Base-by-base conservation (phyloP, 2,113 vertebrate species). In the Numenius arquata region DNA sequence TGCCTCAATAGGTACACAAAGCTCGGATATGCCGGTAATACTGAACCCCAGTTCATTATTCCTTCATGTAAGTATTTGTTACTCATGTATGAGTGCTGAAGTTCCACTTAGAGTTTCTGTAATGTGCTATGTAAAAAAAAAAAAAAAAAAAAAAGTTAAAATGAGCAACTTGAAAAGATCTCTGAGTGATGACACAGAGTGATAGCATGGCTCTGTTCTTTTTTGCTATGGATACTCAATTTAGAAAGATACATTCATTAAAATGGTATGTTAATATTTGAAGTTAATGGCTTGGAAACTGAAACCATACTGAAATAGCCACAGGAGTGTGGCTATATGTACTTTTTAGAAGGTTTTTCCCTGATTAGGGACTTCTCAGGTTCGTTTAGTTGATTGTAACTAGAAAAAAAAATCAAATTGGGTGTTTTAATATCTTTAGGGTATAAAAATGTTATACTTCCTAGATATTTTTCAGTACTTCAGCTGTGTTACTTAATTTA, bases 41-140 rank as follows among this genome's bases (percentile, higher is more conserved):
- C 99, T 76, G 99, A 99, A 74, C 99, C 99, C 78, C 99, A 99
- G 98, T 99, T 99, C 98, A 99, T 99, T 96, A 99, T 99, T 96
- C 99, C 99, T 91, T 99, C 99, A 97, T 99, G 99, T 99, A 98
- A 99, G 99, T 98, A 94, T 95, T 79, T 94, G 40, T 80, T 81
- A 15, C 50, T 66, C 47, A 27, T 17, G 9, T 81, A 10, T 61
- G 40, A 67, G 17, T 38, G n/a, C 29, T 80, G 30, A 82, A 76
- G 30, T 88, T 81, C 16, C 16, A 26, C 15, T 56, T 78, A 7
- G 2, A 43, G n/a, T 65, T 79, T 81, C 14, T 82, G 1, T 74
- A 63, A 56, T 1, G 2, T 27, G 11, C 10, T 43, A 2, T 53
- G 15, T 59, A 45, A 56, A 81, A 48, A 48, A 26, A 52, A 13